phyloP scores from a whole-genome alignment of 2,797 vertebrate genomes.

The Tadarida brasiliensis region DNA sequence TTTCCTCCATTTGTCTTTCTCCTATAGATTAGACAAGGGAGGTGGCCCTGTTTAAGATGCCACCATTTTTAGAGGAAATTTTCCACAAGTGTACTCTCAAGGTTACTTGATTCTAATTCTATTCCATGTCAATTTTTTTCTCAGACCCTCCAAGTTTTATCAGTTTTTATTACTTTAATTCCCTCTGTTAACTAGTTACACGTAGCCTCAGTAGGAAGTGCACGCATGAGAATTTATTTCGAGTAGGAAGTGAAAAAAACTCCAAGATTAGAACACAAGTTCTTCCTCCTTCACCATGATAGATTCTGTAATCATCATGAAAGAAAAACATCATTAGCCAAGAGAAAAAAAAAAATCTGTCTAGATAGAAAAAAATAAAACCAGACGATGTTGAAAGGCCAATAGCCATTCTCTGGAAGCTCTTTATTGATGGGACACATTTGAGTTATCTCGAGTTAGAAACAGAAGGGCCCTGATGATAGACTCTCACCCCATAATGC shows the following conservation, averaged over 20 bases:
- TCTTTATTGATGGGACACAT: background rate
- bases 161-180: background rate
- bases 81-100: background rate
- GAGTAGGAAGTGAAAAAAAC: background rate
- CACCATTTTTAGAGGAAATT: background rate
- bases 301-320: background rate
- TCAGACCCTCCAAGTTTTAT: background rate
- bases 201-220: background rate
- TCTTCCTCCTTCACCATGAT: background rate
- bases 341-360: background rate
- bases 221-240: background rate
- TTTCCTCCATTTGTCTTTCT: background rate
- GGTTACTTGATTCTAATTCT: background rate
- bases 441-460: background rate
- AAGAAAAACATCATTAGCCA: background rate
- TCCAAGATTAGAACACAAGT: background rate
- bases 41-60: background rate
- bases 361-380: constrained; percentile 28
- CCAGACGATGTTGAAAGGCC: background rate
- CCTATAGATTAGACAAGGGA: background rate
- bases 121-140: background rate
- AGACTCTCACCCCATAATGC: background rate
- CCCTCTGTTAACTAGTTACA: background rate
- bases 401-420: background rate
- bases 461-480: background rate